Base-by-base conservation (phyloP, 2,888 invertebrate genomes). In the Synergus itoensis region DNA sequence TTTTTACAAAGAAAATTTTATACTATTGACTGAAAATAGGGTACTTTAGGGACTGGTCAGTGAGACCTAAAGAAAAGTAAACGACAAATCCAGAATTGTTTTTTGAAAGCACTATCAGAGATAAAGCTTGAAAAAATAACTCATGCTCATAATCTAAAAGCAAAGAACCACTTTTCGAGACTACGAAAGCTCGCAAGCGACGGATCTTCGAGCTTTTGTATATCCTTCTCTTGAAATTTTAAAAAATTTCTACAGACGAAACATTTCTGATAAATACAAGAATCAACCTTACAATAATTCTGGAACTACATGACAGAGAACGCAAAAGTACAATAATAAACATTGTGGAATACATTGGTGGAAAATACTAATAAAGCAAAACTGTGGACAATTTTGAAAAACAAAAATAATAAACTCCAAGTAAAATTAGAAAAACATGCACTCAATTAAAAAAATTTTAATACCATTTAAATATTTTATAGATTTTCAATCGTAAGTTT, bases 151-250 rank as follows among this genome's bases (percentile, higher is more conserved):
- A 57, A 73, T 53, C 11, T 18, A 18, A 57, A 45, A 65, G 18
- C 40, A 48, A 62, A 69, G 16, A 67, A 76, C 12, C 60, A 79
- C 45, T 28, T 41, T 60, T 36, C n/a, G 41, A 57, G 64, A 64
- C 75, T 75, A 76, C 36, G 78, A 63, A 80, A 82, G 77, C 78
- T 80, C 81, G 65, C 77, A 81, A 85, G 84, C 84, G 82, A 83
- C 82, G 82, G 81, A 83, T 84, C 82, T 81, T 85, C 83, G 82
- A 81, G 73, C 73, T 73, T 73, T 53, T 36, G n/a, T 73, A 28
- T 48, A 73, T 11, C 12, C 11, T 73, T 73, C 48, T 28, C n/a
- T 73, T n/a, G 1, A 69, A 45, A 45, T 28, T 21, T 21, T 14
- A 21, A 75, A 7, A 65, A n/a, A 43, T 18, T 67, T 67, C 21